Evolutionary conservation across 2,888 invertebrate genomes (phyloP).

Genomic region (Gymnoscelis rufifasciata): DNA sequence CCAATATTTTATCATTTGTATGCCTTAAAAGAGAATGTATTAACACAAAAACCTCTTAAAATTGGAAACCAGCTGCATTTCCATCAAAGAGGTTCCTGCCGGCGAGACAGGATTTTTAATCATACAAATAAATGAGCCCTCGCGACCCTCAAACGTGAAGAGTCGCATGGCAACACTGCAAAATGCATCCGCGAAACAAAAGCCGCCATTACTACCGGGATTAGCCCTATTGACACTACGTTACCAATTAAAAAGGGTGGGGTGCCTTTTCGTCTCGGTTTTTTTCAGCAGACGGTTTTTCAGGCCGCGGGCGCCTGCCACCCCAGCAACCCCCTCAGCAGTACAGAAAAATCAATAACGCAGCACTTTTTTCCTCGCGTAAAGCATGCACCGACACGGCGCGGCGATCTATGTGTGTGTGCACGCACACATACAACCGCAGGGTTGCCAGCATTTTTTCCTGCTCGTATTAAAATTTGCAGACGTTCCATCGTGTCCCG

Average conservation of each 20-base stretch:
- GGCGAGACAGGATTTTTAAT: background rate
- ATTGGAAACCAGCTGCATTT: too few relatives aligned
- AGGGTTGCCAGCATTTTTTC: slow-evolving; percentile 65
- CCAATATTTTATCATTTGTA: too few relatives aligned
- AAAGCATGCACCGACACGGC: slow-evolving; percentile 77
- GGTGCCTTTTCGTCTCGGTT: slow-evolving; percentile 78
- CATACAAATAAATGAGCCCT: slow-evolving; percentile 5
- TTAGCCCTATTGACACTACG: slow-evolving; percentile 79
- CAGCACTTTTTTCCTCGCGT: slow-evolving; percentile 80
- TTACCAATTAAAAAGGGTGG: slow-evolving; percentile 79
- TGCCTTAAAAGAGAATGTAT: too few relatives aligned
- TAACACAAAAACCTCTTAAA: too few relatives aligned
- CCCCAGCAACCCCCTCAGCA: slow-evolving; percentile 55
- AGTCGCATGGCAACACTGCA: slow-evolving; percentile 65
- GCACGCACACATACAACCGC: slow-evolving; percentile 51
- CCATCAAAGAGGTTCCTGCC: background rate
- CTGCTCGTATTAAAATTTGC: slow-evolving; percentile 60
- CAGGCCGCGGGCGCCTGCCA: slow-evolving; percentile 70
- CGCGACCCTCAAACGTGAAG: slow-evolving; percentile 8
- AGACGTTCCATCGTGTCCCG: slow-evolving; percentile 42
- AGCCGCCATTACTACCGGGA: slow-evolving; percentile 73
- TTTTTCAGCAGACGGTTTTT: slow-evolving; percentile 79
- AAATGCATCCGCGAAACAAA: slow-evolving; percentile 74
- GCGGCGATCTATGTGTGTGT: slow-evolving; percentile 45
- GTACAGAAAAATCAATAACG: slow-evolving; percentile 80